Conservation (phyloP, 2,797 vertebrate species). For the Erethizon dorsatum region DNA sequence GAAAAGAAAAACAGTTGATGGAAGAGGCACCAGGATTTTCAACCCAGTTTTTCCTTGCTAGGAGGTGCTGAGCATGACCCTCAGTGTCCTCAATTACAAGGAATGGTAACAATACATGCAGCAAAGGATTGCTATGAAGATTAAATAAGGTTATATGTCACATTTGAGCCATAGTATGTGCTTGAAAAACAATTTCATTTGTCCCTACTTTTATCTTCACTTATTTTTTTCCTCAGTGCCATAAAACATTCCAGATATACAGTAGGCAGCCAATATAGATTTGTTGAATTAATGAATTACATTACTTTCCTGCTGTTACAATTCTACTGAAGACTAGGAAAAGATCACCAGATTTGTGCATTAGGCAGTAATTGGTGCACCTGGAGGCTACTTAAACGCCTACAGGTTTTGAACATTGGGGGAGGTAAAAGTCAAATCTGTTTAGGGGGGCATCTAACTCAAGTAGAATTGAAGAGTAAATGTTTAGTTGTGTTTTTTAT, state of each 20-base stretch:
- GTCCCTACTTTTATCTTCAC: conserved; percentile 4
- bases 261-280: not conserved
- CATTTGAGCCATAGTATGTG: not conserved
- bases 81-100: not conserved
- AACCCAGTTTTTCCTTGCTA: not conserved
- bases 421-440: conserved; percentile 28
- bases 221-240: conserved; percentile 22
- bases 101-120: not conserved
- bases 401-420: conserved; percentile 44
- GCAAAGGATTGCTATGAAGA: not conserved
- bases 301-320: not conserved
- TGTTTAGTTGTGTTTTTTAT: not conserved
- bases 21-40: not conserved
- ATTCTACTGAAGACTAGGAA: conserved; percentile 55
- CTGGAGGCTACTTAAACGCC: conserved; percentile 48
- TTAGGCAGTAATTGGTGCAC: conserved; percentile 61
- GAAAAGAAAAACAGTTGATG: not conserved
- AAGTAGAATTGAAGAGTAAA: not conserved
- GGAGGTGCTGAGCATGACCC: not conserved
- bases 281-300: conserved; percentile 31
- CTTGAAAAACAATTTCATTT: conserved; percentile 15
- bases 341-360: conserved; percentile 60
- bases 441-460: not conserved
- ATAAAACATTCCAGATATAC: conserved; percentile 38
- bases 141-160: not conserved